Base-by-base conservation (phyloP, 2,113 vertebrate genomes). In the Thamnophis sirtalis region DNA sequence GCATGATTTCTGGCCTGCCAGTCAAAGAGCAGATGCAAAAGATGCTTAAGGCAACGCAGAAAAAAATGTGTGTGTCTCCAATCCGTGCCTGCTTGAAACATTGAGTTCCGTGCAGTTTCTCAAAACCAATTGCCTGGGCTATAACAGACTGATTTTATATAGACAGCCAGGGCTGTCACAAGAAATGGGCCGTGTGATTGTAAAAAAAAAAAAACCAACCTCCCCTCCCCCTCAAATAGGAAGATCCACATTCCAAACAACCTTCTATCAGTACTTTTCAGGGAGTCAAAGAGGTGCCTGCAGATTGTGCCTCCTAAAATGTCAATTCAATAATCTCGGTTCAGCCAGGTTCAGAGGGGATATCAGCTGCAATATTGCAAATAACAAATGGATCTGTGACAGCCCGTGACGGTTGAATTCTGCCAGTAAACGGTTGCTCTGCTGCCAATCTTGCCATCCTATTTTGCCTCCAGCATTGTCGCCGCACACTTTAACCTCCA, bases 311-410 rank as follows among this genome's bases (percentile, higher is more conserved):
- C 1, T 9, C 56, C 54, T 86, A 10, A 90, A 48, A 90, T 89
- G 85, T 1, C 3, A 84, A 84, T 43, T 1, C 17, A 58, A 53
- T 53, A 33, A 4, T 38, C 56, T 58, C 90, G 86, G 92, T 73
- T 73, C 43, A 43, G 92, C 89, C 0, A 19, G 51, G 68, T 56
- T 91, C 92, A 87, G 54, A 93, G 84, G 84, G 87, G 91, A 93
- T 6, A 4, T 49, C 91, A 88, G 87, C 93, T 96, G 93, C 93
- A 80, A 92, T 93, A 89, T 11, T 86, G 58, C 58, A 91, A 15
- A 54, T 95, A 95, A 94, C 89, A 92, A 94, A 95, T 17, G 53
- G 54, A 88, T 26, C 58, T 89, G 9, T 8, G 93, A 93, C 90
- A 88, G 26, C 43, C 26, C 17, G 26, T 50, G 56, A 93, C 80